phyloP scores from a whole-genome alignment of 2,113 vertebrate genomes.

The Lonchura striata region DNA sequence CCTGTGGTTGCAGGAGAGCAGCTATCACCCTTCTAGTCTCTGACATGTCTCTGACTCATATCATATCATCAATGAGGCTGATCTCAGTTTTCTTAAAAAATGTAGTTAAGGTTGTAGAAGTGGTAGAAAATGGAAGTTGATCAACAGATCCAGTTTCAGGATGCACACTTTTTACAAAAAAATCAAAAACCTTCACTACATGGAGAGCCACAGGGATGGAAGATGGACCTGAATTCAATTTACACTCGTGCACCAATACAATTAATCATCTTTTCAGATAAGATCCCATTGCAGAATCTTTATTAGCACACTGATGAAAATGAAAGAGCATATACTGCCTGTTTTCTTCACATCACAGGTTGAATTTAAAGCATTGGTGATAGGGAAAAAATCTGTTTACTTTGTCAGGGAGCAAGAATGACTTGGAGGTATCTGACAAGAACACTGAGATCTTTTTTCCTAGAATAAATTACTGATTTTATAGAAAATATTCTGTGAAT shows the following conservation, averaged over 20 bases:
- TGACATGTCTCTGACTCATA: background rate
- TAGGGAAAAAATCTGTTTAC: background rate
- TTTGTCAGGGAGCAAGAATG: background rate
- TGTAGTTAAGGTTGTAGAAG: background rate
- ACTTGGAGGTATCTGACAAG: background rate
- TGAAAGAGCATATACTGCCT: background rate
- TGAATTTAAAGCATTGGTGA: background rate
- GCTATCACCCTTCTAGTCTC: background rate
- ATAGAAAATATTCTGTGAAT: background rate
- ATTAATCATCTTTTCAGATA: constrained; percentile 5
- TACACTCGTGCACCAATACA: background rate
- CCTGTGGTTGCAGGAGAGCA: constrained; percentile 38
- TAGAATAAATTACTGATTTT: background rate
- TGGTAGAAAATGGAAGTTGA: background rate
- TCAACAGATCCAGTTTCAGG: background rate
- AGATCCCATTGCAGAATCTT: background rate
- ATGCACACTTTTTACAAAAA: background rate
- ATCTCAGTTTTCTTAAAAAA: background rate
- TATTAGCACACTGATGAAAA: background rate
- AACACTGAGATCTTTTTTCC: background rate
- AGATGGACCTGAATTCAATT: background rate
- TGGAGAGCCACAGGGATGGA: background rate
- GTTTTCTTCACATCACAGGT: background rate
- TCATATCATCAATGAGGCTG: background rate
- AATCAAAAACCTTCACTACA: background rate